phyloP scores from a whole-genome alignment of 2,888 invertebrate genomes.

The Agrochola lychnidis region DNA sequence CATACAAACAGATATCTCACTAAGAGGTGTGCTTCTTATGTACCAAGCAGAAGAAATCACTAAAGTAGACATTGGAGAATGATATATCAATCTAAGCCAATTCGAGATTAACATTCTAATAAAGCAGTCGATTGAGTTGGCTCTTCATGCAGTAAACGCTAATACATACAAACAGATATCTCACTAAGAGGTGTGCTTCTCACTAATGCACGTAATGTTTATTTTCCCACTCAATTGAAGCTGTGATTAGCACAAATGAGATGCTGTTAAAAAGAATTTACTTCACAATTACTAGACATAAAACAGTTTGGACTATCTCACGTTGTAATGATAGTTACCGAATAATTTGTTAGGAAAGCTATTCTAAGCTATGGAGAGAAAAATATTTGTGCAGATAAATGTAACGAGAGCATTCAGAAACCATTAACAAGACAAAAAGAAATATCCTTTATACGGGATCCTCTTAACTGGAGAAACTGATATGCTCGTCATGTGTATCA shows the following conservation, averaged over 20 bases:
- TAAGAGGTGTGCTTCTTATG: conserved; percentile 56
- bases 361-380: conserved; percentile 14
- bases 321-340: conserved; percentile 41
- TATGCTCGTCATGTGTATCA: background rate
- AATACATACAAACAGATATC: conserved; percentile 61
- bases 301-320: conserved; percentile 42
- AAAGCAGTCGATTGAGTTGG: conserved; percentile 53
- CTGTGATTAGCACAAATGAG: conserved; percentile 62
- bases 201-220: conserved; percentile 63
- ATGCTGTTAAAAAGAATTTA: conserved; percentile 48
- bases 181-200: conserved; percentile 56
- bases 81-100: conserved; percentile 38
- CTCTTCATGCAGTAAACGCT: conserved; percentile 51
- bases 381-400: background rate
- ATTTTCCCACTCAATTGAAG: conserved; percentile 60
- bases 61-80: conserved; percentile 8
- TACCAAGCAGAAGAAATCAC: background rate
- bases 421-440: conserved; percentile 5
- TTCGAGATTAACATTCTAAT: conserved; percentile 52
- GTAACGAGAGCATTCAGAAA: conserved; percentile 14
- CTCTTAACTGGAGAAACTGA: conserved; percentile 9
- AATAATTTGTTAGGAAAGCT: conserved; percentile 41
- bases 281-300: conserved; percentile 40
- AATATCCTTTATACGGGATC: background rate
- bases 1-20: conserved; percentile 58